Base-by-base conservation (phyloP, 2,888 invertebrate genomes). In the Synanthedon formicaeformis region DNA sequence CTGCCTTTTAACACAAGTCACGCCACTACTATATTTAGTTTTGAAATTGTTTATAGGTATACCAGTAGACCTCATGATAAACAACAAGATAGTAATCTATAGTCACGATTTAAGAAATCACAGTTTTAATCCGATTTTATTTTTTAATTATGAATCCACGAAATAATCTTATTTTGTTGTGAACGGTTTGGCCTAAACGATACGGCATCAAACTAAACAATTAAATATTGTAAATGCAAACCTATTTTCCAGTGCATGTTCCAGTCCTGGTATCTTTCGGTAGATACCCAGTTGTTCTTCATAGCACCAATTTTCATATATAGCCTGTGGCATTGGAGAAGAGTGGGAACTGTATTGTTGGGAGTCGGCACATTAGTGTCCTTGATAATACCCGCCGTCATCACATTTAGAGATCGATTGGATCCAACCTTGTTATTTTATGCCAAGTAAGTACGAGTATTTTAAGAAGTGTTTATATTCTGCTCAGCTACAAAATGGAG, bases 371-470 rank as follows among this genome's bases (percentile, higher is more conserved):
- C 89, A 2, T 55, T 88, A 0, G 54, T 88, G 0, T 89, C 91
- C 1, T 66, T 89, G 10, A 55, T 82, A 5, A 73, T 90, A 58
- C 91, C 92, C 16, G 88, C 91, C 54, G 65, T 82, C 11, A 77
- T 91, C 4, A 93, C 93, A 4, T 91, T 88, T 57, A 69, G 79
- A 51, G 76, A 90, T 49, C 75, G 88, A 48, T 77, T 91, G 64
- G 93, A 93, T 74, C 92, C 93, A 3, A 92, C 93, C 0, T 74
- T 93, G 50, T 76, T 93, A 77, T 88, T 90, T 54, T 93, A 90
- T 75, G 89, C 91, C 48, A 89, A 91, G 93, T 93, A 88, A 90
- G 91, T n/a, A n/a, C n/a, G n/a, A n/a, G n/a, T 88, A 54, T 16
- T 49, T 49, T 6, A 91, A 93, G 93, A 87, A 90, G 91, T 88